Evolutionary conservation across 2,797 vertebrate genomes (phyloP).

Genomic region (Xerus rutilus): DNA sequence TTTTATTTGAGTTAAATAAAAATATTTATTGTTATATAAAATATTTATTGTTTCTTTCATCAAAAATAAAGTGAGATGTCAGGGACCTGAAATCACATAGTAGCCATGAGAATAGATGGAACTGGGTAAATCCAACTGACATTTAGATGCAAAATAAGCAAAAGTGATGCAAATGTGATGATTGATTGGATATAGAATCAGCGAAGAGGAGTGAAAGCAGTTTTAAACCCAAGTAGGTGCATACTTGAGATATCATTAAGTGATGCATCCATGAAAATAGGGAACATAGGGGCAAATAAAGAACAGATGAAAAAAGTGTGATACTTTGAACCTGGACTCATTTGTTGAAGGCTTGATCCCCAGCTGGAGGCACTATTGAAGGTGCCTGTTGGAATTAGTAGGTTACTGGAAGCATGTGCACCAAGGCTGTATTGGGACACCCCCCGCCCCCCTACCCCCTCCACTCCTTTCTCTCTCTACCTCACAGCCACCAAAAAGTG

Average conservation of each 20-base stretch:
- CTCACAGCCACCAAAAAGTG: too few species aligned
- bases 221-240: not conserved
- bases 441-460: too few species aligned
- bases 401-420: not conserved
- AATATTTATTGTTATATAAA: not conserved
- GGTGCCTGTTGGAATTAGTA: not conserved
- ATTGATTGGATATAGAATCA: not conserved
- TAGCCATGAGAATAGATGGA: not conserved
- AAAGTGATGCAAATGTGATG: not conserved
- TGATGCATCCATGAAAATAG: not conserved
- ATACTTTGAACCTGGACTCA: not conserved
- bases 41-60: not conserved
- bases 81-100: not conserved
- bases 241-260: not conserved
- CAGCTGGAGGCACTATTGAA: not conserved
- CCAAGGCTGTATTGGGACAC: too few species aligned
- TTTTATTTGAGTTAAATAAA: not conserved
- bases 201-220: not conserved
- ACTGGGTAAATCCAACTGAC: not conserved
- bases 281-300: not conserved
- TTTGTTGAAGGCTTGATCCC: not conserved
- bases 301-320: not conserved
- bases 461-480: too few species aligned
- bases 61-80: not conserved
- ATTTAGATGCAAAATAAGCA: constrained; percentile 3